Base-by-base conservation (phyloP, 2,888 invertebrate genomes). In the Eustalomyia histrio region DNA sequence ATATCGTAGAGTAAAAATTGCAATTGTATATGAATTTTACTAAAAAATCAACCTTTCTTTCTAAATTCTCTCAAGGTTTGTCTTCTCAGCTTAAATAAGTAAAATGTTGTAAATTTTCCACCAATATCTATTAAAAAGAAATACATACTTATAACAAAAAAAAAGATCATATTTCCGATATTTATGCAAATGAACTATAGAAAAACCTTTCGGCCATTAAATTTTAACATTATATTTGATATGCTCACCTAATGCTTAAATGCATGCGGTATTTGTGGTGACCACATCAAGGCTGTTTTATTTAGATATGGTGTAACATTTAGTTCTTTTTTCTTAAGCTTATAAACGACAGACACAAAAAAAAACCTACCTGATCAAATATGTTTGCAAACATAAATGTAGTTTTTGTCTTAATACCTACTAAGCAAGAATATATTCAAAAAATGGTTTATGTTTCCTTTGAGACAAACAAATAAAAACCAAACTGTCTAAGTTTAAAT, bases 221-320 rank as follows among this genome's bases (percentile, higher is more conserved):
- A 9, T 61, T 21, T 52, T 9, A 47, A n/a, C 63, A 43, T 71
- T 61, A 24, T 65, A 50, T 39, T 17, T n/a, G 69, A 24, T 69
- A 21, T 29, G 7, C 29, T 29, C 17, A 33, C n/a, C 58, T 29
- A 29, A 29, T 14, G 58, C 39, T 65, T 65, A 50, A 24, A 69
- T 72, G 57, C 52, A 68, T 63, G n/a, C 17, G 58, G 16, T 60
- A 55, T 73, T 58, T 60, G 58, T 64, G 39, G 50, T 63, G 78
- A 76, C 69, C 73, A 74, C 76, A 47, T 76, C 76, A 81, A 81
- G 80, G 80, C 74, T 81, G 80, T 74, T 65, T 1, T 18, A 12
- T 69, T 47, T 60, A 2, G 4, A 78, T n/a, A 39, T 35, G 60
- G 18, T 60, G 16, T n/a, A 68, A 43, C 16, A 53, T 53, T 63